Evolutionary conservation across 2,113 vertebrate species (phyloP), one percentile per base, ranked within the genome.

Genomic region (Platichthys stellatus): DNA sequence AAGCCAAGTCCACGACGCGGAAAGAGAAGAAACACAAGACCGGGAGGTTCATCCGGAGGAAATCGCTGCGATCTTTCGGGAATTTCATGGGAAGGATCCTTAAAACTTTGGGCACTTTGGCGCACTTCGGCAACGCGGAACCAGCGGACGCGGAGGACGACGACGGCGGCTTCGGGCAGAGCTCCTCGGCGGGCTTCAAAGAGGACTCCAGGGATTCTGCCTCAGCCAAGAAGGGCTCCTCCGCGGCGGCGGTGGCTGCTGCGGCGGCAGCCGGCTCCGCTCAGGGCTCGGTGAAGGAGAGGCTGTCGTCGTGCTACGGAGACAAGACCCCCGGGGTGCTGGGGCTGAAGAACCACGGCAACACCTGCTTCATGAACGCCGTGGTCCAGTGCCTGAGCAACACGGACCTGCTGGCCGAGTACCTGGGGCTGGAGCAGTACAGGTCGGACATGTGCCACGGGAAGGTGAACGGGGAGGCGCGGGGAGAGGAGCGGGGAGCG

Each of bases 321-420:
- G 94, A 93, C 86, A 95, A 95, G 80, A 95, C 95, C 17, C 96
- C 96, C 6, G 96, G 96, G 2, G 96, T 94, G 40, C 94, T 95
- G 89, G 97, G 97, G 17, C 92, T 98, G 87, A 97, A 97, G 92
- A 98, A 98, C 91, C 97, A 97, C 88, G 97, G 97, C 13, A 98
- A 98, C 94, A 98, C 96, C 92, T 98, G 97, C 79, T 98, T 98
- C 93, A 97, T 98, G 95, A 98, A 98, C 92, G 97, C 97, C 3
- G 96, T 98, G 92, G 96, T 98, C 66, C 97, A 98, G 94, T 98
- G 97, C 84, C 94, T 98, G 82, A 98, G 96, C 92, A 97, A 98
- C 94, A 98, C 97, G 0, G 97, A 97, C 83, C 94, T 97, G 76
- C 94, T 98, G 84, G 97, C 97, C 2, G 97, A 97, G 90, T 94